Evolutionary conservation across 2,888 invertebrate genomes (phyloP), one percentile per base, ranked within the genome.

Genomic region (Papilio protenor): DNA sequence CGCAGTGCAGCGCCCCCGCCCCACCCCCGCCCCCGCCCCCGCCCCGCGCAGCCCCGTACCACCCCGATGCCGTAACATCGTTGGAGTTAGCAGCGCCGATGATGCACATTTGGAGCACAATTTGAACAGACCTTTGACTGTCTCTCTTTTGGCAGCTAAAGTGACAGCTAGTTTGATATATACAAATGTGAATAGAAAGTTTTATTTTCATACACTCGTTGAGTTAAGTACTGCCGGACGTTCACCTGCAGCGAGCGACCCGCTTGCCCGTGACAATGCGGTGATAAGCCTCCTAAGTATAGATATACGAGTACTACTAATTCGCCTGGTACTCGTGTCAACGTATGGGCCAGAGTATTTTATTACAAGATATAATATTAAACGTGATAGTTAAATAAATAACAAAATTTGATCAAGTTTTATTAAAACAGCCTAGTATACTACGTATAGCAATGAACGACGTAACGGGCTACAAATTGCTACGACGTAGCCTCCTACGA

Each of bases 1-100:
- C 90, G 92, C 92, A 91, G 91, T 92, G 92, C 92, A 92, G 92
- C 91, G 86, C 87, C 85, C 70, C n/a, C 55, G n/a, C 74, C 70
- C 23, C 82, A 77, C 87, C 85, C 70, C n/a, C n/a, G n/a, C 74
- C 70, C 23, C 82, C 77, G 81, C 83, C 87, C 89, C 85, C 90
- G 91, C 33, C 91, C 92, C 92, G 91, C 91, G 85, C 87, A 85
- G 52, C 61, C 27, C 33, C 74, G 55, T 96, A 96, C 96, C 96
- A 96, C 87, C 89, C 85, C 90, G 91, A 93, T 92, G 92, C 92
- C 91, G 93, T 93, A 92, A 93, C 88, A 91, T 92, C 89, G 90
- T 90, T 82, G 84, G 87, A 92, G 92, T 92, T 90, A 92, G 89
- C 89, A 87, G 86, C 88, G 85, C 86, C 87, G 85, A 88, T 88